phyloP scores from a whole-genome alignment of 2,113 vertebrate species.

The Sapajus apella region DNA sequence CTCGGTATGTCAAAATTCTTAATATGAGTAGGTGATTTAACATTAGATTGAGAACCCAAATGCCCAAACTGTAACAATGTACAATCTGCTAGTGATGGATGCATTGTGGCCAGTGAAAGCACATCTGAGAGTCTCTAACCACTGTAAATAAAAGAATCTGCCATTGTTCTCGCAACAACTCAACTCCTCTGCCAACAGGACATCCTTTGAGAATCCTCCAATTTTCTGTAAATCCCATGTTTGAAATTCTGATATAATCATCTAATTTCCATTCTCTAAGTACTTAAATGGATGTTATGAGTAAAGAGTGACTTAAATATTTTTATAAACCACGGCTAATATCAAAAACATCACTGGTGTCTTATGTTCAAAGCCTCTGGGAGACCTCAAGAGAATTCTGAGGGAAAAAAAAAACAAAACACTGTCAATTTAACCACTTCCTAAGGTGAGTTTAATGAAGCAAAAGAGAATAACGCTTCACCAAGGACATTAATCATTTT shows the following conservation, averaged over 20 bases:
- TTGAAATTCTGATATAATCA: constrained; percentile 1
- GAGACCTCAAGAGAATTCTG: neutral
- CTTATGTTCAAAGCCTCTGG: neutral
- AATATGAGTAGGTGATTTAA: constrained; percentile 35
- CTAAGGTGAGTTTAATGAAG: neutral
- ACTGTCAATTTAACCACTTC: neutral
- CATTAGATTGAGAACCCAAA: neutral
- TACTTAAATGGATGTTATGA: constrained; percentile 8
- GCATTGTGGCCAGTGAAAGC: neutral
- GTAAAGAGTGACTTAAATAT: neutral
- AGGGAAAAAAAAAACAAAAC: neutral
- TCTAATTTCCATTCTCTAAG: constrained; percentile 2
- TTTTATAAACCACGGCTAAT: neutral
- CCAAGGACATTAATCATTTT: neutral
- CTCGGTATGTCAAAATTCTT: constrained; percentile 9
- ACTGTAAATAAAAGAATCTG: constrained; percentile 49
- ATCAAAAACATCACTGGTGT: neutral
- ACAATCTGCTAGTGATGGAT: neutral
- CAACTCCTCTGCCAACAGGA: neutral
- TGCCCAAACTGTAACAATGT: neutral
- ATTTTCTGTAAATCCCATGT: constrained; percentile 46
- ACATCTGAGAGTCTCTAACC: constrained; percentile 45
- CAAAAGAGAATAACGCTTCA: neutral
- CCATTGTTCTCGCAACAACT: constrained; percentile 38
- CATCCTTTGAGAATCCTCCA: neutral